Percentiles rank a stretch among this genome's conserved stretches.
Evolutionary conservation across 2,797 vertebrate genomes (phyloP).

Genomic region (Buphagus erythrorhynchus): DNA sequence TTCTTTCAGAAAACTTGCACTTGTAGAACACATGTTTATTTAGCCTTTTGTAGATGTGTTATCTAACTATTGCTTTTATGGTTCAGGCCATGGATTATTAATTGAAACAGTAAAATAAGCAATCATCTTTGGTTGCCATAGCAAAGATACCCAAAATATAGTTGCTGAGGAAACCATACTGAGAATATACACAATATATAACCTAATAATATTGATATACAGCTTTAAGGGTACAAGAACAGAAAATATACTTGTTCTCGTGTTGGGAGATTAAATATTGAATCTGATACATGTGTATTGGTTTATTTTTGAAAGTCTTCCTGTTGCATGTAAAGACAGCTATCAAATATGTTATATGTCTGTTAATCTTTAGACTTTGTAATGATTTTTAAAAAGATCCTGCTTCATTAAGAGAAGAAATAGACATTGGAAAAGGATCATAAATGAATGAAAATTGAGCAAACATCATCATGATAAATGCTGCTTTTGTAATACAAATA

Average conservation of each 20-base stretch:
- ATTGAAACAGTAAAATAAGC: conserved; percentile 62
- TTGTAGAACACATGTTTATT: conserved; percentile 35
- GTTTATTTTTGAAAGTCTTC: neutral
- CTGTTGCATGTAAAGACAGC: neutral
- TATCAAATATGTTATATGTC: neutral
- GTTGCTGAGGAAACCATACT: conserved; percentile 65
- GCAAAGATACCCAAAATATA: conserved; percentile 50
- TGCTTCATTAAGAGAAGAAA: neutral
- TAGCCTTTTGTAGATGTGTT: conserved; percentile 20
- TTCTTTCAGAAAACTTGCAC: conserved; percentile 10
- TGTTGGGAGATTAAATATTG: neutral
- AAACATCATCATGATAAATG: neutral
- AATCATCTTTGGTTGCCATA: conserved; percentile 65
- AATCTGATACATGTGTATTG: neutral
- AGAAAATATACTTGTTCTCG: neutral
- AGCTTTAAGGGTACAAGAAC: neutral
- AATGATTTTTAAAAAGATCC: neutral
- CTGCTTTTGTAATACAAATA: neutral
- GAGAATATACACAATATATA: conserved; percentile 44
- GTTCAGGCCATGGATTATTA: conserved; percentile 50
- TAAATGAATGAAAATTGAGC: neutral
- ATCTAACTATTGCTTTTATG: conserved; percentile 40
- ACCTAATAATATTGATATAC: conserved; percentile 49
- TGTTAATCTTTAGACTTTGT: neutral
- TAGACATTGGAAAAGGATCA: neutral